Evolutionary conservation across 2,888 invertebrate species (phyloP).

Genomic region (Eupsilia transversa): DNA sequence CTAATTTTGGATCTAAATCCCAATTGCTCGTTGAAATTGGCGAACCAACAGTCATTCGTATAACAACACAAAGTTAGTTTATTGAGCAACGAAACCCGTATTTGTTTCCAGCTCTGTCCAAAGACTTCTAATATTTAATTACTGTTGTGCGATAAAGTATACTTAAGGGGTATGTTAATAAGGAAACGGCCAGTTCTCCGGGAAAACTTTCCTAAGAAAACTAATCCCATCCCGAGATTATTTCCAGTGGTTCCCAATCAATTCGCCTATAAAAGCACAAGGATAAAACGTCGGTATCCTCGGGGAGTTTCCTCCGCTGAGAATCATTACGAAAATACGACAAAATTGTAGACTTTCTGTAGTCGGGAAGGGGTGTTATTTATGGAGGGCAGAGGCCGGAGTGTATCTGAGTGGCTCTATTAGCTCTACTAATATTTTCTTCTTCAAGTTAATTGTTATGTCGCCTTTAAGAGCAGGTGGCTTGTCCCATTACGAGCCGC

Average conservation of each 20-base stretch:
- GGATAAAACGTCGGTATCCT: conserved; percentile 78
- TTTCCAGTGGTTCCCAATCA: conserved; percentile 85
- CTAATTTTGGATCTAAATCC: conserved; percentile 36
- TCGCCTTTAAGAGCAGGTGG: conserved; percentile 89
- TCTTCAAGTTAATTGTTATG: conserved; percentile 89
- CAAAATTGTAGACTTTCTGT: conserved; percentile 84
- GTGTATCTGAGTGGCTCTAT: conserved; percentile 88
- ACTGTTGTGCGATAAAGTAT: conserved; percentile 77
- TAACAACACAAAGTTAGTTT: conserved; percentile 42
- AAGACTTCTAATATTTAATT: conserved; percentile 76
- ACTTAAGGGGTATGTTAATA: conserved; percentile 81
- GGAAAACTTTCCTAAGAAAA: conserved; percentile 81
- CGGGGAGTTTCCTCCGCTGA: conserved; percentile 79
- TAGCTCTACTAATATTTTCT: conserved; percentile 90
- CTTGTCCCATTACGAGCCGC: conserved; percentile 86
- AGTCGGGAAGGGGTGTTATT: conserved; percentile 86
- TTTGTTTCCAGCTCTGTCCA: conserved; percentile 47
- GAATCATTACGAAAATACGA: conserved; percentile 88
- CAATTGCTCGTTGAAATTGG: conserved; percentile 40
- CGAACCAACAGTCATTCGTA: conserved; percentile 30
- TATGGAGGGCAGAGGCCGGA: conserved; percentile 85
- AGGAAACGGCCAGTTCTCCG: conserved; percentile 74
- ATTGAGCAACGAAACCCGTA: conserved; percentile 19
- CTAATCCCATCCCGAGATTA: conserved; percentile 85
- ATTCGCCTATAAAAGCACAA: conserved; percentile 86